Conservation (phyloP, 53 echinoderm and acorn worm species). For the Actinopyga echinites region DNA sequence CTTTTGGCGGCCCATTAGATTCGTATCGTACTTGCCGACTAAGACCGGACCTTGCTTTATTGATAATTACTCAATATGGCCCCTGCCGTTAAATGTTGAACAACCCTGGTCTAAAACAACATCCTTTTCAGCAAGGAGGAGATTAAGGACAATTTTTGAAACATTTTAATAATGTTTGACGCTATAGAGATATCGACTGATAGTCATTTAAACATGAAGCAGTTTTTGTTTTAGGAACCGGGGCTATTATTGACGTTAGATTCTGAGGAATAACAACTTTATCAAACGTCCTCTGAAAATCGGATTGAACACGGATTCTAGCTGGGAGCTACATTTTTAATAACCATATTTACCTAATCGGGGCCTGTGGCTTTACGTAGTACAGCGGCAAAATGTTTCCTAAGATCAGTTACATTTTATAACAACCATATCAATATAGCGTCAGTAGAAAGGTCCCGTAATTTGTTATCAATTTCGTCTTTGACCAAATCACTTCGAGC, state of each 20-base stretch:
- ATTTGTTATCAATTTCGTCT: too few relatives aligned
- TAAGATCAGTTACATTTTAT: background rate
- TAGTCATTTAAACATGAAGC: too few relatives aligned
- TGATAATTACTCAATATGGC: too few relatives aligned
- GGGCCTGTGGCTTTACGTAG: background rate
- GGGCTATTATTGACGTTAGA: conserved; percentile 12
- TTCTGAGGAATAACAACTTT: background rate
- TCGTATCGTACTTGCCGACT: background rate
- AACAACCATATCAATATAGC: too few relatives aligned
- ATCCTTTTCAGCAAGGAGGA: conserved; percentile 14
- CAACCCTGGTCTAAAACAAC: background rate
- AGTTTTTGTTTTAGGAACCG: conserved; percentile 14
- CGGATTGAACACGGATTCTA: conserved; percentile 10
- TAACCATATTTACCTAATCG: background rate
- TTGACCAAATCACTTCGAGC: too few relatives aligned
- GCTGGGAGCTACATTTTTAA: conserved; percentile 1
- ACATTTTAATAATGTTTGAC: background rate
- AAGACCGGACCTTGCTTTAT: background rate
- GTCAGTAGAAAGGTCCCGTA: too few relatives aligned
- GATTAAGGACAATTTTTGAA: background rate
- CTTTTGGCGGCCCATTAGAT: background rate
- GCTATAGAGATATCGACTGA: too few relatives aligned
- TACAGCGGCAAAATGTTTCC: background rate
- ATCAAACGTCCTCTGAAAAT: conserved; percentile 12
- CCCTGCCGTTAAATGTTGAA: conserved; percentile 9